These are phyloP conservation scores for Diphyllodes magnificus DNA, from an alignment of 2,113 vertebrate species.

Conservation along the genomic window DNA sequence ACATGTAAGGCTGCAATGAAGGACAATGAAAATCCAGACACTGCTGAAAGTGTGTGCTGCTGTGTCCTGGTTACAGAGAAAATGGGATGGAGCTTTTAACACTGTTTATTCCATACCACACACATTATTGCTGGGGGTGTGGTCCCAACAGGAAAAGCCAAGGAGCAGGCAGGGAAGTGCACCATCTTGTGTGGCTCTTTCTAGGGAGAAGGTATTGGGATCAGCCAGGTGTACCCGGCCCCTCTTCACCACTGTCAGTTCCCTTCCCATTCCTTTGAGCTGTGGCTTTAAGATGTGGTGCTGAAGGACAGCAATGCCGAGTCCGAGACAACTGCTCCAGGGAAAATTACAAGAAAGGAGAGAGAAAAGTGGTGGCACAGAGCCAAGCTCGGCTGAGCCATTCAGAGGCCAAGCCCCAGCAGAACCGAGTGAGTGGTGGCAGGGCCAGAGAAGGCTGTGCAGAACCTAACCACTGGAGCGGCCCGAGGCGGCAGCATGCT, in stretches of 20 bases:
- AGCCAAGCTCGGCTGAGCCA: neutral
- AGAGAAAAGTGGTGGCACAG: neutral
- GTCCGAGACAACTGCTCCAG: neutral
- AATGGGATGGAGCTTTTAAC: neutral
- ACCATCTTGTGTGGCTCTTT: too few relatives aligned
- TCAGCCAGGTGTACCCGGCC: neutral
- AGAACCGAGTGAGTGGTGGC: neutral
- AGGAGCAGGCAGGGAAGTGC: neutral
- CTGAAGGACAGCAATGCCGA: neutral
- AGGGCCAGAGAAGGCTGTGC: neutral
- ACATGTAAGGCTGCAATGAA: neutral
- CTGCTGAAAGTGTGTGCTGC: neutral
- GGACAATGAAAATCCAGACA: neutral
- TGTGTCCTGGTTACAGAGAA: neutral
- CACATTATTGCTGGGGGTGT: rapidly evolving
- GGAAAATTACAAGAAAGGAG: neutral
- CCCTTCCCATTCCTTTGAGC: neutral
- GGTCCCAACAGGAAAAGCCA: neutral
- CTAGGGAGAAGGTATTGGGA: neutral
- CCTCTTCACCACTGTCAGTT: too few relatives aligned
- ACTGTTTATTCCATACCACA: neutral
- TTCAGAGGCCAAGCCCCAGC: neutral
- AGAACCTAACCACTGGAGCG: rapidly evolving
- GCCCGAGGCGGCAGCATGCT: rapidly evolving
- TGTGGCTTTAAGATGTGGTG: neutral